phyloP scores from a whole-genome alignment of 2,888 invertebrate species.

The Caenorhabditis afra region DNA sequence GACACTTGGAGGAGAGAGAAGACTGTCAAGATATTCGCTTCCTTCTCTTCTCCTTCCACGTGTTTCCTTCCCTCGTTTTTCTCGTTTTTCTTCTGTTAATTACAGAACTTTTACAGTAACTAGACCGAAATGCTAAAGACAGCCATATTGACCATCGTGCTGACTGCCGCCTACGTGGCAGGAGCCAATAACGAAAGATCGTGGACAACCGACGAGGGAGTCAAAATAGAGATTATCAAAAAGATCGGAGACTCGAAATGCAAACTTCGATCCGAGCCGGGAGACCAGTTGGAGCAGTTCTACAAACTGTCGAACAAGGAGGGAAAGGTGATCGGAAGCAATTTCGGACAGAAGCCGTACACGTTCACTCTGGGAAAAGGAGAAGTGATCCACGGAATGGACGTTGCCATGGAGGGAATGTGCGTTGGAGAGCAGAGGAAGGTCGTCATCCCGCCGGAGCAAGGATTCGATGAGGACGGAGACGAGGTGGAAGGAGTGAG shows the following conservation, averaged over 20 bases:
- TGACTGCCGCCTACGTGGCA: constrained; percentile 2
- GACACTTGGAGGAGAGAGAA: constrained; percentile 35
- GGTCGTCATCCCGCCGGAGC: constrained; percentile 77
- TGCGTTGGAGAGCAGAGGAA: constrained; percentile 78
- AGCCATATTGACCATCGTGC: constrained; percentile 6
- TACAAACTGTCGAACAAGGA: constrained; percentile 77
- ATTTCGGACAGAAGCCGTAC: constrained; percentile 78
- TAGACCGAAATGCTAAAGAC: constrained; percentile 27
- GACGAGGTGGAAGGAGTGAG: constrained; percentile 64
- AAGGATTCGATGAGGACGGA: constrained; percentile 75
- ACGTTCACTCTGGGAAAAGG: constrained; percentile 76
- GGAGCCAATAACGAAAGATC: constrained; percentile 68
- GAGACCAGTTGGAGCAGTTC: constrained; percentile 79
- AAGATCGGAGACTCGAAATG: constrained; percentile 79
- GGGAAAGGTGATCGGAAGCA: constrained; percentile 78
- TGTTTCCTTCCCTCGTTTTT: constrained; percentile 20
- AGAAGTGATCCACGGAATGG: constrained; percentile 79
- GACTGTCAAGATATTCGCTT: constrained; percentile 28
- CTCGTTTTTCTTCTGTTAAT: constrained; percentile 4
- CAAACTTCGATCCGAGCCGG: constrained; percentile 74
- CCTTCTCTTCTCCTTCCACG: constrained; percentile 48
- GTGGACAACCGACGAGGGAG: constrained; percentile 79
- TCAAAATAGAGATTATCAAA: constrained; percentile 80
- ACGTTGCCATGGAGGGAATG: constrained; percentile 75
- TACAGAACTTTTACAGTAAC: constrained; percentile 30